A percentile compares a stretch with the other conserved stretches of the same genome.
Conservation (phyloP, 2,888 invertebrate genomes). For the Agrochola macilenta region DNA sequence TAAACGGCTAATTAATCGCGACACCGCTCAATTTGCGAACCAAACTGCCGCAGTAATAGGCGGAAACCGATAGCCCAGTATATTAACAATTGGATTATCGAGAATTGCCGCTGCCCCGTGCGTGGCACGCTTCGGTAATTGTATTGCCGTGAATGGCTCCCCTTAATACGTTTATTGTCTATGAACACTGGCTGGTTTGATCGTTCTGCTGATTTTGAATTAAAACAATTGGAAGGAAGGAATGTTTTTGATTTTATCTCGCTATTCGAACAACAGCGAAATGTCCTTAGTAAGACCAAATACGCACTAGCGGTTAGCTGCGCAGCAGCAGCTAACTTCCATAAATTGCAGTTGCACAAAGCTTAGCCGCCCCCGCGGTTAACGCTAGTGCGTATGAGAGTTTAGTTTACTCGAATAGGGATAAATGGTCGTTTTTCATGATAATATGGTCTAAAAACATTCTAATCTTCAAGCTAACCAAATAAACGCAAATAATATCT, state of each 20-base stretch:
- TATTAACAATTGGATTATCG: conserved; percentile 87
- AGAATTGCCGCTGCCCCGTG: conserved; percentile 78
- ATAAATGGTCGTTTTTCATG: not conserved
- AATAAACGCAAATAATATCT: not conserved
- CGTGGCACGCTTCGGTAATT: conserved; percentile 84
- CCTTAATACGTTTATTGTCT: conserved; percentile 84
- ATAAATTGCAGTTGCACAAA: too few species aligned
- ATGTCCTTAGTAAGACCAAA: not conserved
- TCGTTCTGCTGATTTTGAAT: conserved; percentile 74
- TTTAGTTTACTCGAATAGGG: too few species aligned
- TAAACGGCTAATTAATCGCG: conserved; percentile 84
- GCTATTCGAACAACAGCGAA: not conserved
- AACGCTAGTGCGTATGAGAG: too few species aligned
- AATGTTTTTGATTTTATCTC: conserved; percentile 17
- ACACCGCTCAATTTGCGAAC: conserved; percentile 81
- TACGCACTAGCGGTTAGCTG: too few species aligned
- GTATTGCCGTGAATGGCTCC: conserved; percentile 79
- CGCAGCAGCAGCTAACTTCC: too few species aligned
- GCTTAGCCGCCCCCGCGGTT: too few species aligned
- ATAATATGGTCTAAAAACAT: too few species aligned
- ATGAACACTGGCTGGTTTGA: conserved; percentile 71
- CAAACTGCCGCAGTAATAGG: conserved; percentile 82
- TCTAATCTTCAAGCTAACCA: not conserved
- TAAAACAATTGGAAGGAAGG: too few species aligned
- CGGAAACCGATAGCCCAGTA: conserved; percentile 74